phyloP scores from a whole-genome alignment of 2,113 vertebrate genomes.

The Oxygymnocypris stewartii region DNA sequence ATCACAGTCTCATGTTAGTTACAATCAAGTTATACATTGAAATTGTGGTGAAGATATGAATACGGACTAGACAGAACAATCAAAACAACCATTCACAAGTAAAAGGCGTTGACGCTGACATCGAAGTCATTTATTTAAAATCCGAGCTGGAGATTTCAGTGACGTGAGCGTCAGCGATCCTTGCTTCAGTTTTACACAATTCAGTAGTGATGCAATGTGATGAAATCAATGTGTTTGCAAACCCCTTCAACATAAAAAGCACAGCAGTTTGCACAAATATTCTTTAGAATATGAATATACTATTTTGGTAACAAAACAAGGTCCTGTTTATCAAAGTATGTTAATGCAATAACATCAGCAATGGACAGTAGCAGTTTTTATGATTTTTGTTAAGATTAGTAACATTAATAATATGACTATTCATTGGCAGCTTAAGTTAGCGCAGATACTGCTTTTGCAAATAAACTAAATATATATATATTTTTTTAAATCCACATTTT shows the following conservation, averaged over 20 bases:
- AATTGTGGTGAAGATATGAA: slow-evolving; percentile 49
- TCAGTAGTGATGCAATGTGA: neutral
- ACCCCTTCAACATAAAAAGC: neutral
- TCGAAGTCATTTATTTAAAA: slow-evolving; percentile 6
- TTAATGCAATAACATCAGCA: neutral
- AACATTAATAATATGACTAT: neutral
- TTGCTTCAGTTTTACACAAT: neutral
- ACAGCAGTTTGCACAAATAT: neutral
- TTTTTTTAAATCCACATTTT: neutral
- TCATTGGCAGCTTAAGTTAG: neutral
- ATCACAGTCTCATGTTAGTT: neutral
- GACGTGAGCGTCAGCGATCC: neutral
- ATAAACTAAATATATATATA: neutral
- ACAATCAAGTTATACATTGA: slow-evolving; percentile 46
- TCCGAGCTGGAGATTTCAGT: neutral
- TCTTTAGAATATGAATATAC: neutral
- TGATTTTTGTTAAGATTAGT: neutral
- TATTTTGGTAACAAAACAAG: neutral
- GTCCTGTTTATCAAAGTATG: neutral
- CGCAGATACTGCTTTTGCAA: neutral
- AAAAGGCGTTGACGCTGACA: slow-evolving; percentile 17
- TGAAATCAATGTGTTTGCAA: neutral
- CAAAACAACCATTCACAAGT: slow-evolving; percentile 34
- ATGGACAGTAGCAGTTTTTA: neutral
- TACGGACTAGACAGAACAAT: slow-evolving; percentile 54